Percentiles rank a stretch among this genome's conserved stretches.
Conservation (phyloP, 1,140 invertebrate genomes). For the Lasaia peninsularis region DNA sequence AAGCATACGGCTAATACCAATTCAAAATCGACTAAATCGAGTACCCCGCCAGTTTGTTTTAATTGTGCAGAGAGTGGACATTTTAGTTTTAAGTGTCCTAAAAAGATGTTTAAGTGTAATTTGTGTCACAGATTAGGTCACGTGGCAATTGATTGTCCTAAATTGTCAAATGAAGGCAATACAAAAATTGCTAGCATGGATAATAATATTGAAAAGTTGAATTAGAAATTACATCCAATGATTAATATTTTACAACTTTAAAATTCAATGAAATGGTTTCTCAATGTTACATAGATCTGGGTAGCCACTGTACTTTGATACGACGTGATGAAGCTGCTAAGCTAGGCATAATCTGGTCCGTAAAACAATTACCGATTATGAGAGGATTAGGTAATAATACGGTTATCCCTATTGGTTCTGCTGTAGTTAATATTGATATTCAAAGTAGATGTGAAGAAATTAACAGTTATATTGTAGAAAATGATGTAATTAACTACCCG, state of each 20-base stretch:
- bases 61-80: not conserved
- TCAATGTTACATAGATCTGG: slow-evolving; percentile 17
- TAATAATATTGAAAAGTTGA: too few relatives aligned
- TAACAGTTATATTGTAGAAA: slow-evolving; percentile 6
- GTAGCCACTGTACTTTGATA: slow-evolving; percentile 22
- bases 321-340: not conserved
- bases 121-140: not conserved
- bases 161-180: not conserved
- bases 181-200: too few relatives aligned
- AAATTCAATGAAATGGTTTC: slow-evolving; percentile 6
- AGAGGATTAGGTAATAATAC: slow-evolving; percentile 13
- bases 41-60: not conserved
- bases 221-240: not conserved
- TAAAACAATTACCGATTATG: slow-evolving; percentile 2
- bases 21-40: not conserved
- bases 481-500: slow-evolving; percentile 14
- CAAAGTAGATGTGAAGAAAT: slow-evolving; percentile 10
- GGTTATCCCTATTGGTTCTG: not conserved
- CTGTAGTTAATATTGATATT: slow-evolving; percentile 2
- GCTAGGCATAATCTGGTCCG: not conserved
- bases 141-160: not conserved
- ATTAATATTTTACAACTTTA: slow-evolving; percentile 14
- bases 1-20: too few relatives aligned
- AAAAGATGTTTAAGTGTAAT: not conserved
- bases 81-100: not conserved